A percentile compares a stretch with the other conserved stretches of the same genome.
These are phyloP conservation scores for Pogonomyrmex barbatus DNA, from an alignment of 1,140 invertebrate genomes.

Conservation along the genomic window DNA sequence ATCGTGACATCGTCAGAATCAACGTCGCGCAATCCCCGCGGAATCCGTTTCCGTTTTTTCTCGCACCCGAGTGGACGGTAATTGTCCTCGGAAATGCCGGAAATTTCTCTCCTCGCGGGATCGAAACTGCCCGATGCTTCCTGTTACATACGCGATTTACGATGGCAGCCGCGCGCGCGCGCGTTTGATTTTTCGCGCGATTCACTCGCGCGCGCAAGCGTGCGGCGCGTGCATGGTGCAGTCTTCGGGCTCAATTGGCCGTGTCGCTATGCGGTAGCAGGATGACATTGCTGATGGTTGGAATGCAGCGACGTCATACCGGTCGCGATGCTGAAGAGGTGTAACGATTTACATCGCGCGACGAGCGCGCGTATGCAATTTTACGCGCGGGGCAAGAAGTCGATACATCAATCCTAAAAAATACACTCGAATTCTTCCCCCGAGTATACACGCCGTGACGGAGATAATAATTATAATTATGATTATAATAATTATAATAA, in stretches of 20 bases:
- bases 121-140: constrained; percentile 4
- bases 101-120: background rate
- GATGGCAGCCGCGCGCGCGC: background rate
- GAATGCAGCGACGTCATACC: constrained; percentile 61
- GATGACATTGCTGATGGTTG: constrained; percentile 65
- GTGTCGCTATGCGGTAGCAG: constrained; percentile 66
- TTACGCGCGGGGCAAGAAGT: constrained; percentile 15
- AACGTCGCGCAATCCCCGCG: background rate
- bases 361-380: constrained; percentile 13
- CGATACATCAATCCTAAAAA: constrained; percentile 13
- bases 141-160: constrained; percentile 51
- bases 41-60: background rate
- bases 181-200: constrained; percentile 33
- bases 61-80: background rate
- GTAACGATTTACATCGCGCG: constrained; percentile 12
- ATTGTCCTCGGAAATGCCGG: background rate
- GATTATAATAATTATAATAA: background rate
- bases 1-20: constrained; percentile 4
- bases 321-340: constrained; percentile 18
- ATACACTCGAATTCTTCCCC: background rate
- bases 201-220: constrained; percentile 46
- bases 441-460: too few species aligned
- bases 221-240: constrained; percentile 41
- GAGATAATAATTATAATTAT: too few species aligned
- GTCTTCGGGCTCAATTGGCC: constrained; percentile 69